phyloP scores from a whole-genome alignment of 1,140 invertebrate genomes.

The Cydia splendana region DNA sequence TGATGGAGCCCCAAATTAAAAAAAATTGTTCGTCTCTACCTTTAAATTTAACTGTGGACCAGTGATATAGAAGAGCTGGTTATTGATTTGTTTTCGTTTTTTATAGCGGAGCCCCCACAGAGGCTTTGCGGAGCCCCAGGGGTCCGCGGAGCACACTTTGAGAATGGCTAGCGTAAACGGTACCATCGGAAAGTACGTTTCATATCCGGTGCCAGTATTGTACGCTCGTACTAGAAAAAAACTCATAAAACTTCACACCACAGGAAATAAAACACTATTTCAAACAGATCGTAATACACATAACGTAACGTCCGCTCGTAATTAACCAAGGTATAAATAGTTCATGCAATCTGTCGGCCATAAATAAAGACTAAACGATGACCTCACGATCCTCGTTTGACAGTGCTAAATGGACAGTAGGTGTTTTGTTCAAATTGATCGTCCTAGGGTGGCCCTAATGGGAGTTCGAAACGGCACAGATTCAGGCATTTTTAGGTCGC shows the following conservation, averaged over 20 bases:
- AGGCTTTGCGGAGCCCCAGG: too few species aligned
- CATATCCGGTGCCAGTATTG: not conserved
- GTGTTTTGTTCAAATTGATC: not conserved
- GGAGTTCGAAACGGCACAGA: not conserved
- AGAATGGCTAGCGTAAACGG: too few species aligned
- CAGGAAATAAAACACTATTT: slow-evolving; percentile 9
- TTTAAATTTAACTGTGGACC: too few species aligned
- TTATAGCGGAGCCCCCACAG: too few species aligned
- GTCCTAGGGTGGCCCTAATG: not conserved
- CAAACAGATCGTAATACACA: slow-evolving; percentile 13
- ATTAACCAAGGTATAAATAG: slow-evolving; percentile 11
- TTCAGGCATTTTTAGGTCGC: not conserved
- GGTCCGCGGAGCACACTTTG: too few species aligned
- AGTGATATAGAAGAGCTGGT: too few species aligned
- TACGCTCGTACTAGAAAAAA: not conserved
- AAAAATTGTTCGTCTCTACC: too few species aligned
- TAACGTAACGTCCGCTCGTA: slow-evolving; percentile 12
- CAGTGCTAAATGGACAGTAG: not conserved
- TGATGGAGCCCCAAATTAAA: too few species aligned
- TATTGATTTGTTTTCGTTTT: too few species aligned
- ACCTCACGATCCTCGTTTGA: not conserved
- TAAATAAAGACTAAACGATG: slow-evolving; percentile 14
- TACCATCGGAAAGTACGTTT: not conserved
- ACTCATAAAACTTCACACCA: not conserved
- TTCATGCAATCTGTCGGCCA: slow-evolving; percentile 15